Base-by-base conservation (phyloP, 2,797 vertebrate species). In the Anolis apletophallus region DNA sequence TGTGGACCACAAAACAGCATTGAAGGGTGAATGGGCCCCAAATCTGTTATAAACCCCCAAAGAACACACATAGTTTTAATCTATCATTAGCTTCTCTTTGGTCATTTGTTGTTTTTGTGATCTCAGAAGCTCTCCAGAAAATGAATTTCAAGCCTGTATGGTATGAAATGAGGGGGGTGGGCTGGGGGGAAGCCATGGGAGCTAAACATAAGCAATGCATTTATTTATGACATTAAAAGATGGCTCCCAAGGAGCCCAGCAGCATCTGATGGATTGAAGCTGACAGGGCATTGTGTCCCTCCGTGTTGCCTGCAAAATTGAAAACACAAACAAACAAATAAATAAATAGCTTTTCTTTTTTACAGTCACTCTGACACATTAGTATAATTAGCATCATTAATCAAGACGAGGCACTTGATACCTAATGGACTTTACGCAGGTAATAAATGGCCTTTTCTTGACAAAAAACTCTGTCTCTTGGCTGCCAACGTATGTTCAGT, bases 301-400 rank as follows among this genome's bases (percentile, higher is more conserved):
- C 93, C 86, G 26, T 80, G 87, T 91, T 40, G 16, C 81, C 34
- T 7, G 0, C 89, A n/a, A 87, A 93, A 91, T 84, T 3, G 90
- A 92, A 57, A 81, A 46, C 19, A 46, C 59, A 81, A 92, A 86
- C 89, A 94, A 90, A 83, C 1, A 93, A 94, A 89, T 85, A 83
- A 91, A 93, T 88, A 94, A 93, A 93, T 93, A 94, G 89, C 40
- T 32, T 64, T n/a, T 32, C 12, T 69, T 34, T 10, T 83, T 71
- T 93, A 93, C 90, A 94, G 91, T 93, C 88, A 82, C 95, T 94
- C 89, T 89, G 90, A 91, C 93, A 92, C 94, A 94, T 95, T 95
- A 95, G 91, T 90, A 92, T 95, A 95, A 95, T 95, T 94, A 94
- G 90, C 85, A 87, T 88, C 93, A 90, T 95, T 95, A 94, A 94